Conservation (phyloP, 2,888 invertebrate genomes). For the Amphimallon solstitiale region DNA sequence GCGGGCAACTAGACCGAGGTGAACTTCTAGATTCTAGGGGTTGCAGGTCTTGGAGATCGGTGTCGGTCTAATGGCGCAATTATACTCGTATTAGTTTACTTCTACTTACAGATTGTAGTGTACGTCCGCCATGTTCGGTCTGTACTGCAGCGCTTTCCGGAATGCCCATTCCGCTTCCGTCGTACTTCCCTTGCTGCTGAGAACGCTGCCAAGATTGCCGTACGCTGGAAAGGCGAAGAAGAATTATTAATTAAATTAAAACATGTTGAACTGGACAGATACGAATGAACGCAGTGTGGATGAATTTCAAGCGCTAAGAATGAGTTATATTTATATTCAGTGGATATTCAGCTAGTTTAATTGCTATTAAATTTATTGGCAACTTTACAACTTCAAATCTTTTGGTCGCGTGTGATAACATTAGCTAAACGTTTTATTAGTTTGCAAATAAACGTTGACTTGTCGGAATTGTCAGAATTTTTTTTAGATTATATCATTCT, state of each 20-base stretch:
- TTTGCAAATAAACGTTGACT: too few species aligned
- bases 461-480: too few species aligned
- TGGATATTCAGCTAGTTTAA: too few species aligned
- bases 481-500: too few species aligned
- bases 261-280: background rate
- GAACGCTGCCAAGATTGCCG: constrained; percentile 95
- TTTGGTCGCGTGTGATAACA: too few species aligned
- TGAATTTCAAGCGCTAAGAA: too few species aligned
- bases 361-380: too few species aligned
- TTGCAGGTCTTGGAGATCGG: background rate
- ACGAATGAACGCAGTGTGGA: too few species aligned
- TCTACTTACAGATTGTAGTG: constrained; percentile 97
- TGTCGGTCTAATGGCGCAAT: constrained; percentile 9
- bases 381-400: too few species aligned
- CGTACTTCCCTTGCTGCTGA: constrained; percentile 87
- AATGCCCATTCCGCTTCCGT: constrained; percentile 93
- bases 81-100: constrained; percentile 30
- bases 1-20: background rate
- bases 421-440: too few species aligned
- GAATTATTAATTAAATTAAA: background rate
- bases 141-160: constrained; percentile 86
- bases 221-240: constrained; percentile 75
- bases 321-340: too few species aligned
- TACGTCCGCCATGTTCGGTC: constrained; percentile 98
- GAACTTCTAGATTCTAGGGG: background rate